Evolutionary conservation across 1,140 invertebrate genomes (phyloP).

Genomic region (Drosophila eugracilis): DNA sequence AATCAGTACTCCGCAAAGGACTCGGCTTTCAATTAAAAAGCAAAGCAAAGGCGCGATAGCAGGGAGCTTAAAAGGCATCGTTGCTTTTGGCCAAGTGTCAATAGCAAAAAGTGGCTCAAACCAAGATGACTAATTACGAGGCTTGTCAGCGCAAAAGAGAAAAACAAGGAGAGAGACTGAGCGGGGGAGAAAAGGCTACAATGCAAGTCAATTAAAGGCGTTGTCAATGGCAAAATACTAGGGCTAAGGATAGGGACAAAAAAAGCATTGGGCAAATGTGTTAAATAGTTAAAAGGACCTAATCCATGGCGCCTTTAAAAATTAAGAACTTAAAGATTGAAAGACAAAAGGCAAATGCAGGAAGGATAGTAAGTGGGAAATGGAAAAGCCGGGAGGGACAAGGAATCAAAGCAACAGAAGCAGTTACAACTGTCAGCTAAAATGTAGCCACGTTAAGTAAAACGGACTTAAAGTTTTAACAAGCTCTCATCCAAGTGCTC

Average conservation of each 20-base stretch:
- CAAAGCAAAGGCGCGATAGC: background rate
- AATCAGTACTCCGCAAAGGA: slow-evolving; percentile 30
- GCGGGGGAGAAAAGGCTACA: slow-evolving; percentile 9
- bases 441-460: slow-evolving; percentile 80
- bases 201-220: slow-evolving; percentile 73
- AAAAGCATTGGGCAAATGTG: slow-evolving; percentile 29
- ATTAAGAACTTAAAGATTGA: slow-evolving; percentile 51
- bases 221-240: slow-evolving; percentile 60
- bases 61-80: slow-evolving; percentile 36
- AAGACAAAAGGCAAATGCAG: slow-evolving; percentile 2
- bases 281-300: slow-evolving; percentile 52
- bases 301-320: slow-evolving; percentile 49
- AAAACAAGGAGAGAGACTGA: background rate
- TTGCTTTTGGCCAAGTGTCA: slow-evolving; percentile 62
- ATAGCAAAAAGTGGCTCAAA: slow-evolving; percentile 60
- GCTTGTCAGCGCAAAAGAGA: slow-evolving; percentile 33
- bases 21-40: slow-evolving; percentile 50
- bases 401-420: slow-evolving; percentile 44
- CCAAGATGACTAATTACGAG: slow-evolving; percentile 65
- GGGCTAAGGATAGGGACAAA: background rate
- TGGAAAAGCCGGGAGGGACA: background rate
- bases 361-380: background rate
- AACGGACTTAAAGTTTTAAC: slow-evolving; percentile 83
- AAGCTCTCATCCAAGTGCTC: slow-evolving; percentile 71
- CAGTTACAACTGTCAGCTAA: slow-evolving; percentile 80